These are phyloP conservation scores for Sparus aurata DNA, from an alignment of 2,797 vertebrate genomes.

Conservation along the genomic window DNA sequence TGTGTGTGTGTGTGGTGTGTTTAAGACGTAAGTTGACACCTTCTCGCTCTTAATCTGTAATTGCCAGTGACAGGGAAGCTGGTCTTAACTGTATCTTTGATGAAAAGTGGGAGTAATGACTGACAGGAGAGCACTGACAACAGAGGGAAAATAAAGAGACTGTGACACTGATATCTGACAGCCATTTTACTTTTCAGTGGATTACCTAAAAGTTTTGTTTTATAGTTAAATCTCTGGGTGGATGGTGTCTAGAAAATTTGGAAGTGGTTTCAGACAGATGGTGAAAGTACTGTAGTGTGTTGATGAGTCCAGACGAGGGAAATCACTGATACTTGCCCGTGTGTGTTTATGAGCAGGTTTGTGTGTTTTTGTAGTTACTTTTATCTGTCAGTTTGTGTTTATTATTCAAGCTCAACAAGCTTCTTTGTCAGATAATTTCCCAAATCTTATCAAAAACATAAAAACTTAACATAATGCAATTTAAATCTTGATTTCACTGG, in stretches of 20 bases:
- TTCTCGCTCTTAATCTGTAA: constrained; percentile 42
- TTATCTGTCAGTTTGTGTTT: constrained; percentile 6
- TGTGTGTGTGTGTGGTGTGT: neutral
- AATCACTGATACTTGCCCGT: neutral
- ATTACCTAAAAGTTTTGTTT: constrained; percentile 21
- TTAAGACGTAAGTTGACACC: neutral
- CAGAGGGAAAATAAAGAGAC: constrained; percentile 19
- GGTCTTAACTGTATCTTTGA: constrained; percentile 42
- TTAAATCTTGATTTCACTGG: neutral
- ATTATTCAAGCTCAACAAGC: neutral
- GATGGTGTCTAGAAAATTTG: neutral
- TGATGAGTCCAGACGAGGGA: neutral
- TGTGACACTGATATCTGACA: constrained; percentile 30
- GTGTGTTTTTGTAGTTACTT: neutral
- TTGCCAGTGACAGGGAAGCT: constrained; percentile 18
- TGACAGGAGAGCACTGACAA: constrained; percentile 21
- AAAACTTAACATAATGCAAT: neutral
- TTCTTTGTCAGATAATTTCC: neutral
- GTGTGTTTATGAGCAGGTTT: neutral
- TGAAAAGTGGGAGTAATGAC: constrained; percentile 22
- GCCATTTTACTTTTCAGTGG: constrained; percentile 12
- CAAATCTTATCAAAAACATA: neutral
- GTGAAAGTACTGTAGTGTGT: too few relatives aligned
- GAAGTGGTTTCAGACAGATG: constrained; percentile 1
- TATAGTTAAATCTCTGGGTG: constrained; percentile 7